A percentile compares a stretch with the other conserved stretches of the same genome.
Conservation (phyloP, 2,113 vertebrate genomes). For the Nerophis lumbriciformis region DNA sequence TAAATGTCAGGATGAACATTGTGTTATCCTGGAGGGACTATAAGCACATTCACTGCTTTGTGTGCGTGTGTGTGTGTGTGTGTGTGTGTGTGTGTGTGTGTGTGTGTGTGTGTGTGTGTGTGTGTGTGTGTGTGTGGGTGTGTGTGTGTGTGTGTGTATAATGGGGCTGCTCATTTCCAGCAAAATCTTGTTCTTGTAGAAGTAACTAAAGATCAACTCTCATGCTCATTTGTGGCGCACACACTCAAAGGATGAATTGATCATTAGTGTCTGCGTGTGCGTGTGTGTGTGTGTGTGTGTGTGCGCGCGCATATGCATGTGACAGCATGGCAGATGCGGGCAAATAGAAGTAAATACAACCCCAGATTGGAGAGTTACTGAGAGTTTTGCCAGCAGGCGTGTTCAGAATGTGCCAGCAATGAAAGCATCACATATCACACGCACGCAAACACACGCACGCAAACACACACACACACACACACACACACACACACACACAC, state of each 20-base stretch:
- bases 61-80: conserved; percentile 3
- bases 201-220: conserved; percentile 23
- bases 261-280: conserved; percentile 33
- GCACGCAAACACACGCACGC: too few species aligned
- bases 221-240: conserved; percentile 24
- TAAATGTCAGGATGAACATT: conserved; percentile 55
- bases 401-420: conserved; percentile 49
- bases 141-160: conserved; percentile 21
- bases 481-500: conserved; percentile 1
- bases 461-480: neutral
- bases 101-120: conserved; percentile 1
- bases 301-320: conserved; percentile 3
- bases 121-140: neutral
- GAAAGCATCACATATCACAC: conserved; percentile 59
- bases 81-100: conserved; percentile 2
- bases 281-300: conserved; percentile 10
- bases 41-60: conserved; percentile 28
- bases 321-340: conserved; percentile 24
- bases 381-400: conserved; percentile 39
- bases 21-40: conserved; percentile 49
- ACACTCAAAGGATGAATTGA: conserved; percentile 35
- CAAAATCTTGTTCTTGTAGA: conserved; percentile 34
- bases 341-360: conserved; percentile 52
- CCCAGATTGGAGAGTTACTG: conserved; percentile 49
- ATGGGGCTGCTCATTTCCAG: conserved; percentile 44